phyloP scores from a whole-genome alignment of 2,888 invertebrate genomes.

The Yponomeuta malinellus region DNA sequence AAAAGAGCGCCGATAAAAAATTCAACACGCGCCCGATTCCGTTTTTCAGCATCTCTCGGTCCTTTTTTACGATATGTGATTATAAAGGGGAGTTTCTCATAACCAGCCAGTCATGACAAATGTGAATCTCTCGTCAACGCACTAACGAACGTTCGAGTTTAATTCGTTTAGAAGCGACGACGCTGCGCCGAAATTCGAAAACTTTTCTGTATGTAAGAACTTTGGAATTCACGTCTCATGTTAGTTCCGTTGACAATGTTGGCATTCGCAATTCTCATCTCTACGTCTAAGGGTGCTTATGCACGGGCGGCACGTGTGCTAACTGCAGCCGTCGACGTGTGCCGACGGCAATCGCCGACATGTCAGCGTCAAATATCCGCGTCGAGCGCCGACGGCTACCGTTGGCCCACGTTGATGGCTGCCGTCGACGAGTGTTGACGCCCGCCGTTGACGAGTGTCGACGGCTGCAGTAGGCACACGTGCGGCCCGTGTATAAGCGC shows the following conservation, averaged over 20 bases:
- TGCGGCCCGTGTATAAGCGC: too few relatives aligned
- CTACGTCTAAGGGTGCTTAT: background rate
- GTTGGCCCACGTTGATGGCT: too few relatives aligned
- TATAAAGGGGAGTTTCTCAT: constrained; percentile 34
- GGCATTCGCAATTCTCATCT: constrained; percentile 7
- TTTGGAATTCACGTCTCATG: constrained; percentile 34
- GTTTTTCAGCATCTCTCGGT: constrained; percentile 45
- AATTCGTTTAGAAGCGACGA: constrained; percentile 22
- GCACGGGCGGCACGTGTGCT: too few relatives aligned
- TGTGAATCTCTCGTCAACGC: background rate
- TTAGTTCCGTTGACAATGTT: constrained; percentile 25
- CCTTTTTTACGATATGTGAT: constrained; percentile 44
- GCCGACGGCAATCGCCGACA: too few relatives aligned
- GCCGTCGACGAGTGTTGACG: too few relatives aligned
- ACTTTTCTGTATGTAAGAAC: constrained; percentile 32
- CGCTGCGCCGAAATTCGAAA: constrained; percentile 28
- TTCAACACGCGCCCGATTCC: constrained; percentile 51
- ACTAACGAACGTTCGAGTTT: constrained; percentile 17
- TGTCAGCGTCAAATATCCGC: too few relatives aligned
- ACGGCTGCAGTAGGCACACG: too few relatives aligned
- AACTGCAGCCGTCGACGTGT: too few relatives aligned
- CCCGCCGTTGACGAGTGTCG: too few relatives aligned
- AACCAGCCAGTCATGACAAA: background rate
- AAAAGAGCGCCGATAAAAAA: constrained; percentile 54
- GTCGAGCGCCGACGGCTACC: too few relatives aligned